A percentile compares a stretch with the other conserved stretches of the same genome.
Evolutionary conservation across 2,888 invertebrate species (phyloP).

Genomic region (Conistra vaccinii): DNA sequence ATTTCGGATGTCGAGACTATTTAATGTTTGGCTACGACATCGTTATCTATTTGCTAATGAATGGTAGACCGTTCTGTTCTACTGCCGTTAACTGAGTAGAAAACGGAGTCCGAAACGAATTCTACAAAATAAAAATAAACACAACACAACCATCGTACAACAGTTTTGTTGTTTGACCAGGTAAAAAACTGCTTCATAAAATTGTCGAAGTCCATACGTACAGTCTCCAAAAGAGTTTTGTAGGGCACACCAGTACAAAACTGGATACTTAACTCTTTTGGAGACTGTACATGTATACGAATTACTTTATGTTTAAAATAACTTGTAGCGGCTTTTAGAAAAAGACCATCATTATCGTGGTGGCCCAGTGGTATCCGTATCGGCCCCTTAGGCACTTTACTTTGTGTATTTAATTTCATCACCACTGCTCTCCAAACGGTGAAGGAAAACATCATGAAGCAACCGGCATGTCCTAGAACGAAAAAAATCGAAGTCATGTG

Average conservation of each 20-base stretch:
- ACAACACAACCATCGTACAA: background rate
- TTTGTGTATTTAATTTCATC: no score
- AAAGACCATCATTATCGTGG: background rate
- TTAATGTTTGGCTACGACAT: slow-evolving; percentile 51
- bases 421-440: no score
- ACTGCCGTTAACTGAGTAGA: slow-evolving; percentile 30
- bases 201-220: no score
- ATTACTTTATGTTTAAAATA: background rate
- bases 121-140: background rate
- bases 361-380: no score
- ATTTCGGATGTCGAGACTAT: slow-evolving; percentile 58
- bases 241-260: no score
- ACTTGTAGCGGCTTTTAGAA: background rate
- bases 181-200: background rate
- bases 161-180: background rate
- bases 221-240: no score
- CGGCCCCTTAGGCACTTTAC: no score
- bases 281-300: background rate
- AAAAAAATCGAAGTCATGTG: no score
- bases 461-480: no score
- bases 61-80: slow-evolving; percentile 36
- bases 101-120: background rate
- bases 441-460: no score
- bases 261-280: no score
- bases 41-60: slow-evolving; percentile 50